Conservation (phyloP, 64 coral and sea anemone genomes). For the Montipora foliosa region DNA sequence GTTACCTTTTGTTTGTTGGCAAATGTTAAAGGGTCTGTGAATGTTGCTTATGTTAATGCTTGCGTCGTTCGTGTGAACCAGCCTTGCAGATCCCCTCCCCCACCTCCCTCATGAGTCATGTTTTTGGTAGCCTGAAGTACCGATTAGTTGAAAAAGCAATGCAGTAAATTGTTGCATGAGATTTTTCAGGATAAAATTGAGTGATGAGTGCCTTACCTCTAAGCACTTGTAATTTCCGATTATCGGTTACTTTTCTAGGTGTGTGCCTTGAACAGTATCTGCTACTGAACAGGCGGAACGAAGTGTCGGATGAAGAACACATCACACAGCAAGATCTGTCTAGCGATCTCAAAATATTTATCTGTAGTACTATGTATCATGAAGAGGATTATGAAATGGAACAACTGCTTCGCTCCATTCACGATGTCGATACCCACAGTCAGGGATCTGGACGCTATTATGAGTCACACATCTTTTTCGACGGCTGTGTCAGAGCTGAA, state of each 20-base stretch:
- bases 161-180: too few relatives aligned
- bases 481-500: constrained; percentile 80
- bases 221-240: not conserved
- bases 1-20: too few relatives aligned
- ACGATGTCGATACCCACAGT: constrained; percentile 65
- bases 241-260: constrained; percentile 4
- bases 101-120: too few relatives aligned
- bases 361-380: constrained; percentile 97
- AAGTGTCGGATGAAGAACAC: constrained; percentile 78
- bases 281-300: constrained; percentile 85
- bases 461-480: constrained; percentile 93
- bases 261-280: constrained; percentile 92
- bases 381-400: constrained; percentile 91
- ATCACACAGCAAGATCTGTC: constrained; percentile 35
- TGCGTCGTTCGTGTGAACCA: too few relatives aligned
- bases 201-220: too few relatives aligned
- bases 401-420: constrained; percentile 78
- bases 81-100: too few relatives aligned
- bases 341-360: constrained; percentile 76
- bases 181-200: too few relatives aligned
- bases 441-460: constrained; percentile 54
- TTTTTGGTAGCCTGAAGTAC: too few relatives aligned
- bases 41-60: too few relatives aligned
- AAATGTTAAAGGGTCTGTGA: too few relatives aligned
- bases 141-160: too few relatives aligned